A percentile compares a stretch with the other conserved stretches of the same genome.
These are phyloP conservation scores for Synergus itoensis DNA, from an alignment of 2,888 invertebrate species.

Conservation along the genomic window DNA sequence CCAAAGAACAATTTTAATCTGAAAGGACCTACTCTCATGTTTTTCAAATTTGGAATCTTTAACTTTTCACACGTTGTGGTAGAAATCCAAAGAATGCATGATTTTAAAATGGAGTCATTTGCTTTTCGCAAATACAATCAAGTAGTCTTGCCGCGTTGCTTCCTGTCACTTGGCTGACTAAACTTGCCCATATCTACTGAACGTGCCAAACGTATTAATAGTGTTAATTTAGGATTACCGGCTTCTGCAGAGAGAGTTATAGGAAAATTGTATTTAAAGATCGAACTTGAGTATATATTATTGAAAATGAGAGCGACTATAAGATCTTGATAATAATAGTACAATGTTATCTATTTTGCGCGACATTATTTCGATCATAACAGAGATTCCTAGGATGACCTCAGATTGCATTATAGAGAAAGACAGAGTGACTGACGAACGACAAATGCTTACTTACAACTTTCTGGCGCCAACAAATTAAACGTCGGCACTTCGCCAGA, in stretches of 20 bases:
- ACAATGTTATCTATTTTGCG: not conserved
- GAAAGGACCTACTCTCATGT: too few relatives aligned
- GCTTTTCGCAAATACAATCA: conserved; percentile 24
- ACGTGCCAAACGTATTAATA: conserved; percentile 37
- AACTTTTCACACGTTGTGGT: not conserved
- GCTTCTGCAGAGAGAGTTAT: not conserved
- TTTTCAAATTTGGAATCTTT: too few relatives aligned
- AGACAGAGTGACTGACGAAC: conserved; percentile 1
- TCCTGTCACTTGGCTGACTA: conserved; percentile 35
- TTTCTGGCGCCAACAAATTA: conserved; percentile 34
- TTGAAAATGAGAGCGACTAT: too few relatives aligned
- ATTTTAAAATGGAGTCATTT: conserved; percentile 12
- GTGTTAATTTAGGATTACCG: conserved; percentile 2
- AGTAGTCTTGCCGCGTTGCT: conserved; percentile 35
- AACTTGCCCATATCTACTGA: conserved; percentile 37
- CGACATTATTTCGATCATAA: not conserved
- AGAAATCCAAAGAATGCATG: not conserved
- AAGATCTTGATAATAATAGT: not conserved
- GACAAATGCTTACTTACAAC: conserved; percentile 12
- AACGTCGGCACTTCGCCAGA: conserved; percentile 5
- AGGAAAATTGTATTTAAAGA: too few relatives aligned
- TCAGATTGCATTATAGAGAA: not conserved
- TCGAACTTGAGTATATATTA: too few relatives aligned
- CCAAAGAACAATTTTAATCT: too few relatives aligned
- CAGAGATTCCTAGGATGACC: not conserved